Base-by-base conservation (phyloP, 2,888 invertebrate species). In the Idaea biselata region DNA sequence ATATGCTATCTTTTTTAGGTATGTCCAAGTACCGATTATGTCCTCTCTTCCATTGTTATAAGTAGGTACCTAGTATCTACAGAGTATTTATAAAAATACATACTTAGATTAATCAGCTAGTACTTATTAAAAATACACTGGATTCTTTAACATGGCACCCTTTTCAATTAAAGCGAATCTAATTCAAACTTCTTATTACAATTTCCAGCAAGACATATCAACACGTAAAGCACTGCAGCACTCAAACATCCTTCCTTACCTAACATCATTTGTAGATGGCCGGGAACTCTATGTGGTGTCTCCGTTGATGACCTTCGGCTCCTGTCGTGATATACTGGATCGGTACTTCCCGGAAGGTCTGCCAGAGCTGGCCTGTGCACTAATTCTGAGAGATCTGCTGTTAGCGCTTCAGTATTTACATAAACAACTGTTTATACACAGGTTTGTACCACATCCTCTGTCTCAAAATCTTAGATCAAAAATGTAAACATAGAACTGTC, bases 341-440 rank as follows among this genome's bases (percentile, higher is more conserved):
- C 94, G 95, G 71, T 96, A 96, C 87, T 98, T 97, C 83, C 93
- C 86, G 8, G 89, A 91, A 88, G 98, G 98, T 3, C 90, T 98
- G 62, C 96, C 97, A 0, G 98, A 98, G 86, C 88, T 95, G 59
- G 96, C 97, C 7, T 96, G 97, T 73, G 95, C 96, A 11, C 93
- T 96, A 61, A 95, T 98, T 72, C 84, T 98, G 61, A 93, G 94
- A 73, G 97, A 98, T 87, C 94, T 97, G 5, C 88, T 98, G 55
- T 93, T 93, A 60, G 98, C 96, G 0, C 88, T 98, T 58, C 95
- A 96, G 75, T 98, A 98, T 86, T 93, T 98, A 66, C 98, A 98
- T 83, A 94, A 94, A 69, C 95, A 96, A 80, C 96, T 97, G 62
- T 96, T 95, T 82, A 96, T 98, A 74, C 98, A 98, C 86, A 96